Evolutionary conservation across 2,888 invertebrate genomes (phyloP), one percentile per base, ranked within the genome.

Genomic region (Agrenia bidenticulata): DNA sequence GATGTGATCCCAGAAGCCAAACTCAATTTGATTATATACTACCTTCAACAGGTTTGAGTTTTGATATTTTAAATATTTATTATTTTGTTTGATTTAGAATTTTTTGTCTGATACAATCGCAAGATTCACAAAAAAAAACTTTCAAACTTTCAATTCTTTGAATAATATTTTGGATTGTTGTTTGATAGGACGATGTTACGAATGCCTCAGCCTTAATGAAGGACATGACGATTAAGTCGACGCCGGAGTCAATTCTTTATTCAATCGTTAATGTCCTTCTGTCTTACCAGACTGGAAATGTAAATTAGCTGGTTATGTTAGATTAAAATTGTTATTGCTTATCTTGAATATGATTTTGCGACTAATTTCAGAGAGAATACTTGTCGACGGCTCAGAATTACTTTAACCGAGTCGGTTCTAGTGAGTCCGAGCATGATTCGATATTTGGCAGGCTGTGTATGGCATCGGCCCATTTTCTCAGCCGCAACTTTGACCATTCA

Each of bases 371-470:
- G 95, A 87, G 90, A 73, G 97, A 99, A 75, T 91, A 95, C 78
- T 84, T 97, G 75, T 95, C 95, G 83, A 86, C 90, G 13, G 98
- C 98, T 0, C 94, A 98, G 79, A 94, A 96, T 80, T 97, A 93
- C 80, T 94, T 96, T 79, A 95, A 96, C 80, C 81, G 96, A 65
- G 96, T 99, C 2, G 98, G 98, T 62, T 94, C 94, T 73, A 97
- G 96, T 0, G 89, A 92, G 1, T 92, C 94, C 23, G 98, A 99
- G 82, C 95, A 96, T 79, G 98, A 99, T 80, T 99, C 98, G 0
- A 97, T 99, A 77, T 91, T 91, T 0, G 94, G 99, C 0, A 84
- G 99, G 27, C 96, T 99, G 81, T 95, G 97, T 79, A 98, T 99
- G 97, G 94, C 98, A 0, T 94, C 97, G 0, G 93, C 93, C 2